Conservation (phyloP, 2,797 vertebrate species). For the Sebastes alutus region DNA sequence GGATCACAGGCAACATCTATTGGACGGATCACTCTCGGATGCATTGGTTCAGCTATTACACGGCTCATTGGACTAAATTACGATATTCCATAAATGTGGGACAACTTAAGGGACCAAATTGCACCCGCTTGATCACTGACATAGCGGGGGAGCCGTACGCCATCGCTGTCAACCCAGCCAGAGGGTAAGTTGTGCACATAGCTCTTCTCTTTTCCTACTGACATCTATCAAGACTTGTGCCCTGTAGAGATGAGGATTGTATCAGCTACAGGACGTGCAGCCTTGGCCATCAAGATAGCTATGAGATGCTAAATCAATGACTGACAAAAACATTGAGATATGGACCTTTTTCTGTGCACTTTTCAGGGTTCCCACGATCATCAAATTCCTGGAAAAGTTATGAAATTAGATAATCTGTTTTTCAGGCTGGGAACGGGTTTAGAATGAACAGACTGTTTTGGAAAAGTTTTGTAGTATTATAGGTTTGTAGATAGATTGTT, state of each 20-base stretch:
- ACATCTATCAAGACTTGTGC: not conserved
- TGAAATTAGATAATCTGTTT: too few species aligned
- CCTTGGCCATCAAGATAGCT: not conserved
- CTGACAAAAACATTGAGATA: not conserved
- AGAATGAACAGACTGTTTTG: too few species aligned
- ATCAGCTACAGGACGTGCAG: too few species aligned
- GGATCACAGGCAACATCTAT: constrained; percentile 97
- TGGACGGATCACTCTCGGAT: constrained; percentile 99
- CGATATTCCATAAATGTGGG: constrained; percentile 98
- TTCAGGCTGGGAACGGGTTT: too few species aligned
- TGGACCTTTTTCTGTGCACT: not conserved
- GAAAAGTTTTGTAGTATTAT: too few species aligned
- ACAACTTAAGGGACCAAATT: constrained; percentile 94
- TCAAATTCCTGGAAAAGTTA: too few species aligned
- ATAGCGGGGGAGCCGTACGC: constrained; percentile 97
- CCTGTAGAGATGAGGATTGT: not conserved
- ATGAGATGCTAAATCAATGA: not conserved
- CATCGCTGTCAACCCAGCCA: constrained; percentile 93
- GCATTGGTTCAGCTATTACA: constrained; percentile 99
- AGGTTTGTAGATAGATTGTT: too few species aligned
- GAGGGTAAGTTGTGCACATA: constrained; percentile 84
- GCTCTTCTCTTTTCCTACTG: not conserved
- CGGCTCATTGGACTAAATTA: constrained; percentile 97
- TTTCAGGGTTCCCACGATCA: not conserved
- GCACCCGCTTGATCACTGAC: constrained; percentile 95